These are phyloP conservation scores for Chymomyza caudatula DNA, from an alignment of 2,888 invertebrate species.

Conservation along the genomic window DNA sequence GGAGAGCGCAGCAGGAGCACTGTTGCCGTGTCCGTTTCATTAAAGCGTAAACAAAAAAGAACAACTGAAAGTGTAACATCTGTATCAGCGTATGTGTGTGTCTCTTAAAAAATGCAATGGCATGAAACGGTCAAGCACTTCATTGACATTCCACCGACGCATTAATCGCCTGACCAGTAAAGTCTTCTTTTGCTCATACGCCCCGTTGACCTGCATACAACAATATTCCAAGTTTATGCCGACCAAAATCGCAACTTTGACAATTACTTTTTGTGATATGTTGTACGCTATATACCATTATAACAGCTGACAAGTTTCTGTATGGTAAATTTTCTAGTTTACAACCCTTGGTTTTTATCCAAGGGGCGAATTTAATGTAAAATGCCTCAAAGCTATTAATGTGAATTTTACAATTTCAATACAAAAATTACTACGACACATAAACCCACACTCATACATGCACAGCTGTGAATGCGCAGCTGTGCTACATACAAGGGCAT, in stretches of 20 bases:
- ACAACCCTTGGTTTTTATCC: too few relatives aligned
- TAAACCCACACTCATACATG: constrained; percentile 31
- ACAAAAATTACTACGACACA: neutral
- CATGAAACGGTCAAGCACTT: constrained; percentile 12
- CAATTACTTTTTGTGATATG: neutral
- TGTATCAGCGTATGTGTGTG: neutral
- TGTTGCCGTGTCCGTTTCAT: constrained; percentile 32
- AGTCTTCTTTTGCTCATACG: neutral
- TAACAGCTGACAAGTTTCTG: too few relatives aligned
- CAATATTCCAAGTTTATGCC: neutral
- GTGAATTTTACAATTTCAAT: neutral
- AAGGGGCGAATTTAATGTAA: too few relatives aligned
- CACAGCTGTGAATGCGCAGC: neutral
- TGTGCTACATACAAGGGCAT: neutral
- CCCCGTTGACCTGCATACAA: neutral
- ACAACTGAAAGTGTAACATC: neutral
- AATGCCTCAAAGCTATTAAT: too few relatives aligned
- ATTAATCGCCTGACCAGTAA: constrained; percentile 7
- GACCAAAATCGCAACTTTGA: neutral
- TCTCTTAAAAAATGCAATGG: constrained; percentile 27
- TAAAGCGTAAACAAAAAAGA: constrained; percentile 4
- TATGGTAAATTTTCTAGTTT: too few relatives aligned
- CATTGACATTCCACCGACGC: constrained; percentile 28
- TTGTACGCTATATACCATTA: too few relatives aligned
- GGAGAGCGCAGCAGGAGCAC: neutral